Conservation (phyloP, 2,797 vertebrate species). For the Peromyscus aztecus region DNA sequence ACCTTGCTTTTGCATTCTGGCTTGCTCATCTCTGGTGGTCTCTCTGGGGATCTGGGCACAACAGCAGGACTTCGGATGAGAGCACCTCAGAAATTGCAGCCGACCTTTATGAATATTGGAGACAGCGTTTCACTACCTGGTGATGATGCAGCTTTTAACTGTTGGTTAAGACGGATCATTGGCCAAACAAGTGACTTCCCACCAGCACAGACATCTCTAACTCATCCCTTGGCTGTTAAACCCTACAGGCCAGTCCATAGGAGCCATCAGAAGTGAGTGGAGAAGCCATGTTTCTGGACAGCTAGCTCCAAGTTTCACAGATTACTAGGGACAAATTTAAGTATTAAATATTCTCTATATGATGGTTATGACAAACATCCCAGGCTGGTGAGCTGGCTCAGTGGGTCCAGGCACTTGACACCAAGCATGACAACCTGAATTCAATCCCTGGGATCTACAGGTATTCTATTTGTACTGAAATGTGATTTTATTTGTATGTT, state of each 20-base stretch:
- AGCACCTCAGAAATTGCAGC: neutral
- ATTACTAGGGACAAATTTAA: constrained; percentile 36
- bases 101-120: neutral
- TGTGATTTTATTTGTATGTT: too few relatives aligned
- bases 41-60: too few relatives aligned
- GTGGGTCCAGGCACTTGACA: neutral
- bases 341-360: constrained; percentile 8
- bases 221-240: constrained; percentile 8
- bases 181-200: neutral
- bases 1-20: too few relatives aligned
- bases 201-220: constrained; percentile 53
- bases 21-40: too few relatives aligned
- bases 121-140: neutral
- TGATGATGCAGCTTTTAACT: constrained; percentile 34
- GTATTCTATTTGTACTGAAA: too few relatives aligned
- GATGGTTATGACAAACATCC: constrained; percentile 1
- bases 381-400: neutral
- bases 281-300: neutral
- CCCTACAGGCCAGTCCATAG: neutral
- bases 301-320: constrained; percentile 26
- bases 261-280: neutral
- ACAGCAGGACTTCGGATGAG: neutral
- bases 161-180: neutral
- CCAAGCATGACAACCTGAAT: neutral
- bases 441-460: neutral